Conservation (phyloP, 1,140 invertebrate species). For the Saccostrea glomerata region DNA sequence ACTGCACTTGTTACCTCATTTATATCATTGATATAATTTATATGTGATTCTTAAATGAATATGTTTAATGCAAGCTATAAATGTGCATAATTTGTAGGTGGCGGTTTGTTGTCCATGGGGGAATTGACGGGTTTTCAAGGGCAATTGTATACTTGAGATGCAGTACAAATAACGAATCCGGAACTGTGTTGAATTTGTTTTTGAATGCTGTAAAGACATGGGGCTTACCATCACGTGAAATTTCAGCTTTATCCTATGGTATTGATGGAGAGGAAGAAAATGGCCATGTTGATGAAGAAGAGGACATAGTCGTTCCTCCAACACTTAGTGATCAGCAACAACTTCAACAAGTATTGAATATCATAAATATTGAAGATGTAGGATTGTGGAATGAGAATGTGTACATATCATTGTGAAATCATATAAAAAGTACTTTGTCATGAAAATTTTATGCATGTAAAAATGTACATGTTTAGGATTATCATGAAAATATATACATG, state of each 20-base stretch:
- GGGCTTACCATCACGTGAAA: conserved; percentile 12
- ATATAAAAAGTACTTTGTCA: background rate
- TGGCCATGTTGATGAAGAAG: background rate
- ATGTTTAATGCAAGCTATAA: too few relatives aligned
- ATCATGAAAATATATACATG: too few relatives aligned
- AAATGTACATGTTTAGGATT: too few relatives aligned
- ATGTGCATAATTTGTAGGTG: conserved; percentile 4
- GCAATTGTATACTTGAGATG: conserved; percentile 15
- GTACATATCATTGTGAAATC: background rate
- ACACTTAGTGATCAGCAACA: background rate
- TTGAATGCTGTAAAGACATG: conserved; percentile 22
- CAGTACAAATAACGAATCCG: background rate
- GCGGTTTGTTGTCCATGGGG: conserved; percentile 34
- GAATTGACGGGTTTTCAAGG: conserved; percentile 16
- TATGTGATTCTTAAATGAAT: background rate
- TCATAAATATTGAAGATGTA: background rate
- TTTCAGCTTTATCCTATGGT: background rate
- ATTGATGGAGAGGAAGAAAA: background rate
- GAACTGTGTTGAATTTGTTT: conserved; percentile 16
- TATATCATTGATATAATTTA: too few relatives aligned
- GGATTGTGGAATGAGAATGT: background rate
- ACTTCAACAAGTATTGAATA: background rate
- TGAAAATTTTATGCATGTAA: background rate
- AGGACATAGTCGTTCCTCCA: background rate
- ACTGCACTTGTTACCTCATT: too few relatives aligned